Base-by-base conservation (phyloP, 2,888 invertebrate genomes). In the Orthosia cruda region DNA sequence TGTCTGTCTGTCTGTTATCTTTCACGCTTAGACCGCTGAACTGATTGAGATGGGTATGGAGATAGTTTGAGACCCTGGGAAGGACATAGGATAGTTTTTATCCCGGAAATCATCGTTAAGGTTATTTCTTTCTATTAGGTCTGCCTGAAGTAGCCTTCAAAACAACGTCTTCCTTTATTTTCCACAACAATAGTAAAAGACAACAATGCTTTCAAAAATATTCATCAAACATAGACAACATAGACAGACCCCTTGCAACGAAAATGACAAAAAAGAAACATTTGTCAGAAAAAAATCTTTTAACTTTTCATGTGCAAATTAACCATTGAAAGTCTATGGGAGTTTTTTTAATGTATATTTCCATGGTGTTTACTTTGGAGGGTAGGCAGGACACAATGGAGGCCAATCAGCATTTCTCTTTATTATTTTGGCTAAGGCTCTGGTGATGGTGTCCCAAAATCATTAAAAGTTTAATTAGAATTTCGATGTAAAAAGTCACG, bases 271-370 rank as follows among this genome's bases (percentile, higher is more conserved):
- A 77, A 79, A 62, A 65, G n/a, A 68, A 61, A 72, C 71, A 77
- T 85, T 86, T 80, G 68, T 76, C 78, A 69, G 58, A 68, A 76
- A 78, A 80, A 86, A 70, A 26, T 65, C 80, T 77, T 78, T 63
- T 62, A 69, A 83, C 87, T 82, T 88, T 88, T 86, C 54, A 87
- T 81, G 85, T 87, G 85, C 74, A 84, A 81, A 87, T 88, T 81
- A 82, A 85, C 78, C 80, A 80, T 86, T 87, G 76, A 80, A 71
- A 20, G 66, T 77, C 77, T 85, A 65, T 72, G 66, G 49, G 45
- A 62, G 32, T 71, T 73, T 80, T 80, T 81, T 69, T 32, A 83
- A 81, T 70, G 67, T 81, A 74, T 69, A 72, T 83, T 72, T 75
- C 71, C 62, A 69, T 59, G 68, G 74, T 83, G 78, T 83, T 80